These are phyloP conservation scores for Regulus satrapa DNA, from an alignment of 2,113 vertebrate species.

Conservation along the genomic window DNA sequence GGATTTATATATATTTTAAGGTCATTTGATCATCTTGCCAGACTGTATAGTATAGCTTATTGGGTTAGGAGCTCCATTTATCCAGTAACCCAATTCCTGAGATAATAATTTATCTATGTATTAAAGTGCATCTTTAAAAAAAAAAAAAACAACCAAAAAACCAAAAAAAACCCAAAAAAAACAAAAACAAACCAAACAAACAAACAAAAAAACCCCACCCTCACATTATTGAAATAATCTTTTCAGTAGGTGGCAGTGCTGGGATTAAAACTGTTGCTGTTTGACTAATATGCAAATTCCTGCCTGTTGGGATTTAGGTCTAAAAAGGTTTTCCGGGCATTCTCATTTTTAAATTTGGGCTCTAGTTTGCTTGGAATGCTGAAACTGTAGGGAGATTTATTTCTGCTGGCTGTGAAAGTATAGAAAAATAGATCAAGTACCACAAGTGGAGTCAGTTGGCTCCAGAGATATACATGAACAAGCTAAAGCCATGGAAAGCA, in stretches of 20 bases:
- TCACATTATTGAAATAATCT: slow-evolving; percentile 4
- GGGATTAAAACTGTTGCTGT: slow-evolving; percentile 60
- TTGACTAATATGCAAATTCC: slow-evolving; percentile 70
- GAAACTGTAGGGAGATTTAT: background rate
- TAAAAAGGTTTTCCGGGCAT: background rate
- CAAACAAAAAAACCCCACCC: background rate
- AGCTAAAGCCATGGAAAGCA: background rate
- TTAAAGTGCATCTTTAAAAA: background rate
- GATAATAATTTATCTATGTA: background rate
- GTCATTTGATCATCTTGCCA: background rate
- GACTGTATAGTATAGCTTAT: background rate
- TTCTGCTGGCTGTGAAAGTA: background rate
- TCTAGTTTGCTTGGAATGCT: background rate
- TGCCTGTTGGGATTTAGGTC: slow-evolving; percentile 53
- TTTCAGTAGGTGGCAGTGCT: slow-evolving; percentile 75
- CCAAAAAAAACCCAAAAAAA: too few species aligned
- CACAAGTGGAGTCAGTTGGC: background rate
- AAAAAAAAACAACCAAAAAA: too few species aligned
- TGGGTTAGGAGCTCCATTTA: background rate
- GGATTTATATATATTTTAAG: background rate
- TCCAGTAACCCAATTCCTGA: background rate
- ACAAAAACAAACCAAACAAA: too few species aligned
- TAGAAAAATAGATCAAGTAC: slow-evolving; percentile 11
- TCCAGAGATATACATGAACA: background rate
- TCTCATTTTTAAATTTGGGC: background rate